Evolutionary conservation across 2,113 vertebrate genomes (phyloP), one percentile per base, ranked within the genome.

Genomic region (Percina caprodes): DNA sequence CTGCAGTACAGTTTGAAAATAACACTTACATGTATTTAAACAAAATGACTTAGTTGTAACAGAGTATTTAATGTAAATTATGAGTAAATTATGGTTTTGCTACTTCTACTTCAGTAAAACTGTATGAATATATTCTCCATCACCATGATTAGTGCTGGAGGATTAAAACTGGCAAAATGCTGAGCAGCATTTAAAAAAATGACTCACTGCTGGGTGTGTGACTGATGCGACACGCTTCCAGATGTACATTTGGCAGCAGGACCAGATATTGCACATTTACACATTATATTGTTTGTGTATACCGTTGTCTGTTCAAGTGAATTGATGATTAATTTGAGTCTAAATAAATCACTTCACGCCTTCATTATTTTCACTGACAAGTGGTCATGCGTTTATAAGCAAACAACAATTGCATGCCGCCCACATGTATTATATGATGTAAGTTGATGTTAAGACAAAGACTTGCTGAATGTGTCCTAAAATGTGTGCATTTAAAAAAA

Each of bases 161-260:
- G 62, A 61, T 67, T 73, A 60, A 67, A 69, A 42, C 62, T 15
- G 54, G 24, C 23, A 35, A 66, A 85, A 69, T 45, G 58, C 26
- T 77, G 55, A 74, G 52, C 46, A 81, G 77, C n/a, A n/a, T 63
- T 80, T 68, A 49, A 3, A 74, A 5, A 68, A 33, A n/a, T 88
- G 86, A 87, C 56, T 86, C 83, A 82, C 3, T 70, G 67, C 42
- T 56, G 63, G 42, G 62, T 80, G 80, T 35, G 80, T 48, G 49
- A 19, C 74, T 13, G 54, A 67, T 45, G 45, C n/a, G 21, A 23
- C 48, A 66, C 16, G 19, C 58, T 78, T 79, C 24, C 73, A 76
- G 55, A 65, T 70, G 60, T n/a, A 71, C 60, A 69, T 67, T 42
- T 63, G 35, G 48, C 69, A 48, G 33, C 5, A 6, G 65, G 10